Base-by-base conservation (phyloP, 2,797 vertebrate species). In the Melanotaenia trifasciata region DNA sequence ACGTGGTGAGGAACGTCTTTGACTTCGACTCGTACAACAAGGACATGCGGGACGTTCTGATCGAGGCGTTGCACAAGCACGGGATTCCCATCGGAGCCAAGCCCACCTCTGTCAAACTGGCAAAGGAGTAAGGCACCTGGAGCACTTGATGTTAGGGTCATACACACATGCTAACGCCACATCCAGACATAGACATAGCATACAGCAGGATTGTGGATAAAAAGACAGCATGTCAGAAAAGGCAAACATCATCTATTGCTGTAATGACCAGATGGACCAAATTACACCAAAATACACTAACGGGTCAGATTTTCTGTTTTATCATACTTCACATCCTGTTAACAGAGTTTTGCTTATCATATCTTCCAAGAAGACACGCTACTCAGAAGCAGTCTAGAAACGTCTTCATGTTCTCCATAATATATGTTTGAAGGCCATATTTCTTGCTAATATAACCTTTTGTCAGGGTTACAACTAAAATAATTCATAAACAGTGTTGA, bases 1-100 rank as follows among this genome's bases (percentile, higher is more conserved):
- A 91, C 36, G 97, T 98, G 81, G 96, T 99, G 87, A 95, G 96
- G 54, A 99, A 99, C 0, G 97, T 99, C 24, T 99, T 99, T 73
- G 98, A 99, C 92, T 99, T 99, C 30, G 98, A 99, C 91, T 97
- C 98, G n/a, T 99, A 99, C 94, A 98, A 98, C 92, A 95, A 93
- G 0, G 96, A 99, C 92, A 94, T 85, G 89, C 90, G 94, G 47
- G 97, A 99, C 78, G 95, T 97, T 84, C 92, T 99, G 92, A 95
- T 96, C 11, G 94, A 89, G 33, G 95, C 95, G 56, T 94, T 99
- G 85, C 97, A 99, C 93, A 99, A 97, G 79, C 92, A 99, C 1
- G 98, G 98, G 47, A 99, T 99, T 83, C 98, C 98, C 26, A 94
- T 98, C 26, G 98, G 97, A 93, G 96, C 97, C 86, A 98, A 96